These are phyloP conservation scores for Garra rufa DNA, from an alignment of 2,113 vertebrate genomes.

Conservation along the genomic window DNA sequence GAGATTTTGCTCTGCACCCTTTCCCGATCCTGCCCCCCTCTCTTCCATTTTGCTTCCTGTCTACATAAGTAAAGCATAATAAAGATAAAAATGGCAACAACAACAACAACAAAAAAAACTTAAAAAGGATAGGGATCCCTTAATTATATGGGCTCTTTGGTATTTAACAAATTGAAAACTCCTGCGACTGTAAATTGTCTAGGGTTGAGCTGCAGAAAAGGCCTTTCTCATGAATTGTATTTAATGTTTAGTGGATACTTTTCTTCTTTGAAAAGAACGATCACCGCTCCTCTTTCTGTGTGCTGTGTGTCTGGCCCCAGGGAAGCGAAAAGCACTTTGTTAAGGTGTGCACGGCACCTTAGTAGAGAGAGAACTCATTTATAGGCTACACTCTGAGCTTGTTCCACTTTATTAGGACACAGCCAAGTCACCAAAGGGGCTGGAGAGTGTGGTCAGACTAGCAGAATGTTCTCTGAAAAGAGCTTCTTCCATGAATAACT, in stretches of 20 bases:
- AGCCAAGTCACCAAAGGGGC: constrained; percentile 31
- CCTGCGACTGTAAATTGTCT: neutral
- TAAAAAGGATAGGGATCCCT: neutral
- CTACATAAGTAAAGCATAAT: neutral
- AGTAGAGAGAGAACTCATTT: constrained; percentile 48
- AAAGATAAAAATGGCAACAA: neutral
- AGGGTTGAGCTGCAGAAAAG: neutral
- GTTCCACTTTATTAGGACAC: constrained; percentile 49
- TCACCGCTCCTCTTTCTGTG: neutral
- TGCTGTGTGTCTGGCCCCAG: constrained; percentile 9
- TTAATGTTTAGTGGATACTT: constrained; percentile 14
- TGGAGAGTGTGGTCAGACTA: constrained; percentile 67
- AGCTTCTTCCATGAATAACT: constrained; percentile 38
- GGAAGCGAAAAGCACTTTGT: constrained; percentile 44
- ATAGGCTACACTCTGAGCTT: constrained; percentile 37
- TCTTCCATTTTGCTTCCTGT: neutral
- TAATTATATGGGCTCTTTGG: neutral
- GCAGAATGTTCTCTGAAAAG: constrained; percentile 37
- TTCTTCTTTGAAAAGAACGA: constrained; percentile 6
- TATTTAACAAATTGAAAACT: neutral
- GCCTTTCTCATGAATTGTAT: neutral
- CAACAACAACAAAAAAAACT: no score
- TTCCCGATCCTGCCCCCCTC: no score
- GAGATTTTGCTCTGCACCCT: no score
- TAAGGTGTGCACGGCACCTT: constrained; percentile 24